phyloP scores from a whole-genome alignment of 2,888 invertebrate species.

The Caenorhabditis auriculariae region DNA sequence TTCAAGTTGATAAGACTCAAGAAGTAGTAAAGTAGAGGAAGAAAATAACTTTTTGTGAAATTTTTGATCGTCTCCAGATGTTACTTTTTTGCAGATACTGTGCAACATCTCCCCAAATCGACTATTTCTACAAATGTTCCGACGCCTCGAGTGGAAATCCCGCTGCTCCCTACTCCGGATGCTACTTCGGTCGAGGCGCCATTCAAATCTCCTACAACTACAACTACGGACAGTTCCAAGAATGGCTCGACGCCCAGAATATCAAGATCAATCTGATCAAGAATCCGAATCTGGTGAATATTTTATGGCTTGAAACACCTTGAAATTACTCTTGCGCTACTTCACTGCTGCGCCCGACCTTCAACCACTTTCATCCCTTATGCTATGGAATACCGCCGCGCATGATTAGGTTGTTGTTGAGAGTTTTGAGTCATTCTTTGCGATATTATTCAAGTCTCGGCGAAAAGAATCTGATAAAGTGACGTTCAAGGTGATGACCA shows the following conservation, averaged over 20 bases:
- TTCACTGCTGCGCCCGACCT: background rate
- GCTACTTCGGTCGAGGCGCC: conserved; percentile 57
- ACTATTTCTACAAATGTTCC: conserved; percentile 50
- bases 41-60: too few species aligned
- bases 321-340: too few species aligned
- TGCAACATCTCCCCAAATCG: conserved; percentile 34
- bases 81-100: conserved; percentile 29
- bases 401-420: too few species aligned
- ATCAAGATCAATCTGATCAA: conserved; percentile 41
- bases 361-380: too few species aligned
- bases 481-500: conserved; percentile 27
- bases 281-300: conserved; percentile 48
- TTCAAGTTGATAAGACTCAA: too few species aligned
- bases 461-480: too few species aligned
- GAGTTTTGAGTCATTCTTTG: too few species aligned
- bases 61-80: too few species aligned
- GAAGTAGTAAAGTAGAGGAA: too few species aligned
- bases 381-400: too few species aligned
- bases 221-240: conserved; percentile 56
- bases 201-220: conserved; percentile 58
- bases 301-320: too few species aligned
- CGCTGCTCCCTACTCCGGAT: conserved; percentile 37
- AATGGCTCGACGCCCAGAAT: conserved; percentile 40
- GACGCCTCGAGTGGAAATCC: conserved; percentile 9
- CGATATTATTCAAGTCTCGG: too few species aligned